Percentiles rank a stretch among this genome's conserved stretches.
Conservation (phyloP, 2,888 invertebrate genomes). For the Ochropacha duplaris region DNA sequence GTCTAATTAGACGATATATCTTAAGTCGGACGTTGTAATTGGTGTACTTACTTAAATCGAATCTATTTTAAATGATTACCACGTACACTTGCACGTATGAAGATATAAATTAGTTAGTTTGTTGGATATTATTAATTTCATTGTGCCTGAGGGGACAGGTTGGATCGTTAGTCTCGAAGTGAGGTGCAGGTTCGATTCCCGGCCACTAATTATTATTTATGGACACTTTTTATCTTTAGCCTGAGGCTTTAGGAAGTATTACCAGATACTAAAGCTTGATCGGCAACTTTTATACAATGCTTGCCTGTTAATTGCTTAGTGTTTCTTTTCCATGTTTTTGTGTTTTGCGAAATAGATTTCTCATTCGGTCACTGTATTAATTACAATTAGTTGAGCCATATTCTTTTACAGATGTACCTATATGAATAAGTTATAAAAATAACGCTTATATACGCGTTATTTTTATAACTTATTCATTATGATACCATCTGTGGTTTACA, state of each 20-base stretch:
- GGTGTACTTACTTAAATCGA: slow-evolving; percentile 29
- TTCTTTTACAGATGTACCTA: background rate
- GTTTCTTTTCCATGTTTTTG: background rate
- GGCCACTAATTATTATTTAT: slow-evolving; percentile 72
- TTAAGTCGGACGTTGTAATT: slow-evolving; percentile 26
- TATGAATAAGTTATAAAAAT: background rate
- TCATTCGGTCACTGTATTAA: background rate
- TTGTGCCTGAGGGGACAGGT: slow-evolving; percentile 50
- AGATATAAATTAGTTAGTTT: slow-evolving; percentile 58
- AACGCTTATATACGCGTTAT: background rate
- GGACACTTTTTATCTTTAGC: slow-evolving; percentile 51
- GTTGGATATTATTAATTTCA: slow-evolving; percentile 60
- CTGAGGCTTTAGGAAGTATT: slow-evolving; percentile 49
- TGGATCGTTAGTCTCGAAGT: slow-evolving; percentile 52
- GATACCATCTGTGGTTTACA: no score
- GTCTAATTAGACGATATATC: slow-evolving; percentile 35
- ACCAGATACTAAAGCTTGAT: slow-evolving; percentile 34
- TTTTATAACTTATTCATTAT: background rate
- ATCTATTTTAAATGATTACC: slow-evolving; percentile 33
- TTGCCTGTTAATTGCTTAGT: background rate
- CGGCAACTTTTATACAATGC: background rate
- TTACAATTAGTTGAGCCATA: background rate
- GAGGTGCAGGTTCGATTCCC: slow-evolving; percentile 55
- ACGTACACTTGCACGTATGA: slow-evolving; percentile 33
- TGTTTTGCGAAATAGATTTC: background rate